These are phyloP conservation scores for Pocillopora damicornis DNA, from an alignment of 64 coral and sea anemone species.

Conservation along the genomic window DNA sequence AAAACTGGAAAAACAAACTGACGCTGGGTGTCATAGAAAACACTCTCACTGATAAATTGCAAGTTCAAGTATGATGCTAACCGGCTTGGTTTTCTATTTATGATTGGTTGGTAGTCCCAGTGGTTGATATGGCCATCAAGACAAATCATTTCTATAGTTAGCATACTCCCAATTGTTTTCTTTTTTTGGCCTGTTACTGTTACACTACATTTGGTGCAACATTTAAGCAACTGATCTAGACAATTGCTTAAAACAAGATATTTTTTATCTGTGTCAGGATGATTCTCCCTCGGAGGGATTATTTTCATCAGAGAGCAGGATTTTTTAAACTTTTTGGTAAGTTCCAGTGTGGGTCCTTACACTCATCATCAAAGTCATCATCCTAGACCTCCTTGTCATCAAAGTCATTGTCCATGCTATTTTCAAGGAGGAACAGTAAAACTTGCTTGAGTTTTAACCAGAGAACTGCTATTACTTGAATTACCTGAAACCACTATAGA, in stretches of 20 bases:
- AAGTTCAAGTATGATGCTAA: conserved; percentile 4
- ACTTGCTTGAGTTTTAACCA: not conserved
- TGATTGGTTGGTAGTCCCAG: not conserved
- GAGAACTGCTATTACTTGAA: not conserved
- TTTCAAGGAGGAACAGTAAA: not conserved
- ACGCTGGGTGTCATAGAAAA: not conserved
- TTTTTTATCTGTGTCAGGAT: not conserved
- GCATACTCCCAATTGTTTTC: not conserved
- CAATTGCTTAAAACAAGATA: not conserved
- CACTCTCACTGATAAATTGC: conserved; percentile 3
- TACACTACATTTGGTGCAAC: not conserved
- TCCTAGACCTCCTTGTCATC: no score
- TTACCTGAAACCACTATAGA: not conserved
- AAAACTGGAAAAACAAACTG: no score
- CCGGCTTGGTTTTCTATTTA: not conserved
- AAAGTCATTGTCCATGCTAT: no score
- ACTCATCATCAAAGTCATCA: no score
- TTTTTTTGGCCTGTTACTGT: not conserved
- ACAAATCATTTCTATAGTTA: not conserved
- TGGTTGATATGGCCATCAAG: not conserved
- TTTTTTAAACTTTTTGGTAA: not conserved
- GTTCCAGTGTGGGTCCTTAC: not conserved
- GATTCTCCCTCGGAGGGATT: not conserved
- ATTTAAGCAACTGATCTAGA: not conserved
- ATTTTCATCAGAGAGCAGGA: not conserved